Evolutionary conservation across 2,888 invertebrate genomes (phyloP).

Genomic region (Allolobophora icterica): DNA sequence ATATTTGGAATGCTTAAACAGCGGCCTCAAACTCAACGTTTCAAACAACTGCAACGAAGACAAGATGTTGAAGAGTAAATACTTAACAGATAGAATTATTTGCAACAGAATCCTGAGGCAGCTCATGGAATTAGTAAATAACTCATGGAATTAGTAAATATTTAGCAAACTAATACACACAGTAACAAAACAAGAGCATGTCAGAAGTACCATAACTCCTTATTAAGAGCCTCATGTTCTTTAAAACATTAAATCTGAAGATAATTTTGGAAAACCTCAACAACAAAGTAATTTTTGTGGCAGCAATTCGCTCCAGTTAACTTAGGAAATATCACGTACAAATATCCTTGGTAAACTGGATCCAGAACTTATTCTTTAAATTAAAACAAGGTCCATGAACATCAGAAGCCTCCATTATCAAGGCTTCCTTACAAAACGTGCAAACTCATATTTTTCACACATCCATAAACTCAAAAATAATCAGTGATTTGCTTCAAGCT

Average conservation of each 20-base stretch:
- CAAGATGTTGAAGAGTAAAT: background rate
- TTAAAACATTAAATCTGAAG: background rate
- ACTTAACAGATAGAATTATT: background rate
- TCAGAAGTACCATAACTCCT: background rate
- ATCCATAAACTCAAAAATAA: background rate
- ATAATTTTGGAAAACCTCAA: background rate
- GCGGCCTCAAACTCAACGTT: background rate
- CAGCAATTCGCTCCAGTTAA: background rate
- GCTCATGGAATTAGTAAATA: background rate
- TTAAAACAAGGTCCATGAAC: background rate
- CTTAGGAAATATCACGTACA: background rate
- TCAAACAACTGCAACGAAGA: background rate
- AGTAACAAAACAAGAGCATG: background rate
- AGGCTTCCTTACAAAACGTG: background rate
- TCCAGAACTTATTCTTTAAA: background rate
- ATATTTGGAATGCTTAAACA: background rate
- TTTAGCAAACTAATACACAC: background rate
- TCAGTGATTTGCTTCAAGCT: background rate
- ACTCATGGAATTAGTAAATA: background rate
- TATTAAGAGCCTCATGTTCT: background rate
- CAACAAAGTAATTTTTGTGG: background rate
- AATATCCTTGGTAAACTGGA: too few species aligned
- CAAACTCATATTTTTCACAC: background rate
- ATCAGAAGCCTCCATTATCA: background rate
- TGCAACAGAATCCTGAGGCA: background rate